Percentiles rank a stretch among this genome's conserved stretches.
These are phyloP conservation scores for Melanocharis versteri DNA, from an alignment of 2,113 vertebrate genomes.

Conservation along the genomic window DNA sequence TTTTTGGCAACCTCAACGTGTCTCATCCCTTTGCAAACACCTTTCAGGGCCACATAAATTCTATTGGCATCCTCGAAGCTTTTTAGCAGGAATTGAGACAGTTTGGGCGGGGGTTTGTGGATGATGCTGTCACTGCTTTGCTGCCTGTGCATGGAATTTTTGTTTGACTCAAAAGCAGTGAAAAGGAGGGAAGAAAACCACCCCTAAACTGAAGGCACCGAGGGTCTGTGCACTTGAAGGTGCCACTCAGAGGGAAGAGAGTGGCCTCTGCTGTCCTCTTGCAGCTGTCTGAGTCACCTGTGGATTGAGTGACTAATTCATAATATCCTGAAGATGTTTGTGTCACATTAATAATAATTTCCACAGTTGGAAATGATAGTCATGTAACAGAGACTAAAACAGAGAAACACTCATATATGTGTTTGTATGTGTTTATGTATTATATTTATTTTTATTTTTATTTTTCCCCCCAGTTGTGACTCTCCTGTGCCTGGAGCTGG, in stretches of 20 bases:
- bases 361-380: not conserved
- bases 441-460: fast-evolving
- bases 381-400: not conserved
- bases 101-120: not conserved
- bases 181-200: not conserved
- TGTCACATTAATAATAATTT: not conserved
- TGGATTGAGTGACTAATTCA: not conserved
- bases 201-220: not conserved
- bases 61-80: not conserved
- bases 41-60: not conserved
- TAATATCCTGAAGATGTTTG: not conserved
- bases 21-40: not conserved
- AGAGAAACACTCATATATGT: not conserved
- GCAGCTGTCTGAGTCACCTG: not conserved
- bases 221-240: not conserved
- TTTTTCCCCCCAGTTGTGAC: not conserved
- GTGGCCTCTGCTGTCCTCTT: not conserved
- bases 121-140: not conserved
- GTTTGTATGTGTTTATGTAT: not conserved
- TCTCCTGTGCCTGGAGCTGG: not conserved
- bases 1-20: not conserved
- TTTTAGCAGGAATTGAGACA: not conserved
- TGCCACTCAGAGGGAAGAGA: not conserved
- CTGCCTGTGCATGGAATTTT: not conserved
- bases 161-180: not conserved